Percentiles rank a stretch among this genome's conserved stretches.
phyloP scores from a whole-genome alignment of 2,797 vertebrate genomes.

The Anguilla pacifica region DNA sequence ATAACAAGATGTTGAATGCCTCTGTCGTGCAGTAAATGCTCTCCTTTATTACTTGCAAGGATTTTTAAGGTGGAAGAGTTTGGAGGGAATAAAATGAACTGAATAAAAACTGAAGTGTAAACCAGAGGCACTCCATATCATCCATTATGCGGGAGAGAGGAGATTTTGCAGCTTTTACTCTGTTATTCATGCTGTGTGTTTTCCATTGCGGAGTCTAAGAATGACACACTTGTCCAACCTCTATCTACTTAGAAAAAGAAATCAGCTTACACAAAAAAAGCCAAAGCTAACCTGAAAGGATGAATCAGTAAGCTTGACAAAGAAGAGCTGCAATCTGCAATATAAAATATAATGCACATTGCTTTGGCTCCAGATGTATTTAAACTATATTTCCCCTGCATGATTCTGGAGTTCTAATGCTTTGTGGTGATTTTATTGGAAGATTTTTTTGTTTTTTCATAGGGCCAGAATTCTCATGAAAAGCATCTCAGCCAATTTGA shows the following conservation, averaged over 20 bases:
- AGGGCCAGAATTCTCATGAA: constrained; percentile 26
- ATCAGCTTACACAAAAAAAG: constrained; percentile 31
- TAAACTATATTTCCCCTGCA: background rate
- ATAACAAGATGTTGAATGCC: constrained; percentile 50
- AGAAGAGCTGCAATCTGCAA: constrained; percentile 18
- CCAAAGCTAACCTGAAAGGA: constrained; percentile 25
- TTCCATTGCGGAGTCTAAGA: constrained; percentile 35
- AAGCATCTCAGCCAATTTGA: constrained; percentile 26
- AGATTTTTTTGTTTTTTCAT: constrained; percentile 20
- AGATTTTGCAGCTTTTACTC: constrained; percentile 31
- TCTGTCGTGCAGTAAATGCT: constrained; percentile 55
- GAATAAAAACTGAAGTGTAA: constrained; percentile 49
- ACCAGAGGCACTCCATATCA: constrained; percentile 45
- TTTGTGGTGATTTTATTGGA: constrained; percentile 5
- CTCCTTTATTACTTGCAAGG: constrained; percentile 51
- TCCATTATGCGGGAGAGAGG: constrained; percentile 41
- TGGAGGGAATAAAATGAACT: constrained; percentile 48
- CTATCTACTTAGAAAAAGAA: constrained; percentile 15
- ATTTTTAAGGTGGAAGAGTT: constrained; percentile 49
- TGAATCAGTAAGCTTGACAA: constrained; percentile 1
- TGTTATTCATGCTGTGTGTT: constrained; percentile 31
- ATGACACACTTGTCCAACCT: constrained; percentile 30
- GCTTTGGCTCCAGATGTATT: constrained; percentile 23
- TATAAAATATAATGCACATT: background rate
- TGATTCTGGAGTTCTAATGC: background rate